Conservation (phyloP, 1,140 invertebrate genomes). For the Argopecten irradians region DNA sequence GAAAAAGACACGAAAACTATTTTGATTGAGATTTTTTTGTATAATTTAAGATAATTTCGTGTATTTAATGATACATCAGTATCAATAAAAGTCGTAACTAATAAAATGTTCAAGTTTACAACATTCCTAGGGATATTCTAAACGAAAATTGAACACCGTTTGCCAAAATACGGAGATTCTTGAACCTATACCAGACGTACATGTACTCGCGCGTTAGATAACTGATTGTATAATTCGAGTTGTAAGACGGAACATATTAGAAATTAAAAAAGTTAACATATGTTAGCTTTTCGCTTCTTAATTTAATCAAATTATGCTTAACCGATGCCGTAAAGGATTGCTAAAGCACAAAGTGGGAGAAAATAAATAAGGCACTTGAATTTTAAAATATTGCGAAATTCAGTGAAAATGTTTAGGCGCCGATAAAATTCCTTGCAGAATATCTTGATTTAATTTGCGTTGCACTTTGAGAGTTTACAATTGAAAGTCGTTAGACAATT, state of each 20-base stretch:
- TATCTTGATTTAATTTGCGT: not conserved
- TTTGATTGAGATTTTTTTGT: too few species aligned
- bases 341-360: not conserved
- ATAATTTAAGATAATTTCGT: too few species aligned
- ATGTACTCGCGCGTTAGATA: not conserved
- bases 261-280: not conserved
- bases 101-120: not conserved
- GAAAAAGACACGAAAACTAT: too few species aligned
- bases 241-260: not conserved
- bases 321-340: not conserved
- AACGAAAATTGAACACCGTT: constrained; percentile 8
- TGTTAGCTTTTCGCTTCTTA: not conserved
- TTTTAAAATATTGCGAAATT: not conserved
- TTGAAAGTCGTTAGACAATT: not conserved
- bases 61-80: too few species aligned
- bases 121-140: not conserved
- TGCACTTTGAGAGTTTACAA: not conserved
- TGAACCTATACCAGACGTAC: not conserved
- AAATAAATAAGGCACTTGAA: not conserved
- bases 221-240: not conserved
- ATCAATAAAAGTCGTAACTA: too few species aligned
- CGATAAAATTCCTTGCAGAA: not conserved
- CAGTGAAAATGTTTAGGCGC: not conserved
- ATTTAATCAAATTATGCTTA: not conserved
- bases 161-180: not conserved